phyloP scores from a whole-genome alignment of 2,797 vertebrate species.

The Spinus olivaceus region DNA sequence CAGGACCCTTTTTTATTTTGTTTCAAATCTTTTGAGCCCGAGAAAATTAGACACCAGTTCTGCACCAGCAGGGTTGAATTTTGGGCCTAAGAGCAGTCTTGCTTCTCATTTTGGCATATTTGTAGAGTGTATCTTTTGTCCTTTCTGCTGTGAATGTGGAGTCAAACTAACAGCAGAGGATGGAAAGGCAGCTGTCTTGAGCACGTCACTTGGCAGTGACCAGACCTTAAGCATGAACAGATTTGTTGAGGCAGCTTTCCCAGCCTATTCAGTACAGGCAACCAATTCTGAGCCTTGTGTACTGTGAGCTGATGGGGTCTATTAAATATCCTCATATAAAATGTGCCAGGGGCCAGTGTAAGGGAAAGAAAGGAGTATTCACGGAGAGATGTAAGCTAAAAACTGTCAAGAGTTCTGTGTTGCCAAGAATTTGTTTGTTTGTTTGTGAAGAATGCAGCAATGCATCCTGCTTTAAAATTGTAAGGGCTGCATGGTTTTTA shows the following conservation, averaged over 20 bases:
- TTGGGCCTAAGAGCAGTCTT: not conserved
- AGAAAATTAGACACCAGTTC: not conserved
- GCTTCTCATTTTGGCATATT: not conserved
- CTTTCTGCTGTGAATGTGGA: constrained; percentile 2
- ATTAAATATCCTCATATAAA: constrained; percentile 50
- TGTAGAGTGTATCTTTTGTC: not conserved
- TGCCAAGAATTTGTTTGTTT: not conserved
- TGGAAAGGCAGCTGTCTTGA: constrained; percentile 33
- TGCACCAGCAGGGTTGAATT: constrained; percentile 5
- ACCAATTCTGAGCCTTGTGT: constrained; percentile 2
- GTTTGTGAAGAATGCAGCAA: not conserved
- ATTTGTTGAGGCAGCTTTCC: constrained; percentile 38
- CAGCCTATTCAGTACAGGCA: constrained; percentile 10
- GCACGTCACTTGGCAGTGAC: constrained; percentile 46
- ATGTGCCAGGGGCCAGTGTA: not conserved
- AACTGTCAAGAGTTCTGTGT: not conserved
- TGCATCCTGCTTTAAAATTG: not conserved
- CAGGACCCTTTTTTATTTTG: not conserved
- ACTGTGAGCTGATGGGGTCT: constrained; percentile 50
- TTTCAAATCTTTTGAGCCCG: not conserved
- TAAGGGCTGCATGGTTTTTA: not conserved
- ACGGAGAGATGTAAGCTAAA: not conserved
- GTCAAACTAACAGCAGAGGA: not conserved
- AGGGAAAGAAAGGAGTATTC: constrained; percentile 16
- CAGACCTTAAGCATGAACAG: constrained; percentile 61